Percentiles rank a stretch among this genome's conserved stretches.
Conservation (phyloP, 2,888 invertebrate species). For the Acleris sparsana region DNA sequence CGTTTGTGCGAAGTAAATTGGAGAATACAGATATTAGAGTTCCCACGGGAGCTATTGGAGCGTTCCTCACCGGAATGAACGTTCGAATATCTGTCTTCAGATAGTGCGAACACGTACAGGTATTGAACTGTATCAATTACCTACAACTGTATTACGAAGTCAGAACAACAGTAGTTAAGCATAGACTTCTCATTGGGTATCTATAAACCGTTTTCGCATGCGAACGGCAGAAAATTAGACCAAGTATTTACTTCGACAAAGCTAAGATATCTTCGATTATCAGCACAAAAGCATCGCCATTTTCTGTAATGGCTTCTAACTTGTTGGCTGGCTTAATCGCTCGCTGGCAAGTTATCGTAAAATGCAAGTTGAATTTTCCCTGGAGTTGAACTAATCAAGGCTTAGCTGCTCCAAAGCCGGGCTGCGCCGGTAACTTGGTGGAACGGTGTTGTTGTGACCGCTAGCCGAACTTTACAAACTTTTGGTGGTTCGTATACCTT, state of each 20-base stretch:
- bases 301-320: slow-evolving; percentile 27
- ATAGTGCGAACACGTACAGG: slow-evolving; percentile 1
- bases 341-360: slow-evolving; percentile 23
- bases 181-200: background rate
- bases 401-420: slow-evolving; percentile 27
- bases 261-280: slow-evolving; percentile 18
- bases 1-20: slow-evolving; percentile 20
- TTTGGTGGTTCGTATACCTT: slow-evolving; percentile 18
- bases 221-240: slow-evolving; percentile 6
- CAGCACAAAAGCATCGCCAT: slow-evolving; percentile 12
- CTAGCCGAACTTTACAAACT: slow-evolving; percentile 13
- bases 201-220: slow-evolving; percentile 1
- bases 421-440: slow-evolving; percentile 23
- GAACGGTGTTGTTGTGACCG: slow-evolving; percentile 31
- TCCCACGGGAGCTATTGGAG: slow-evolving; percentile 10
- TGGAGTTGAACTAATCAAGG: slow-evolving; percentile 33
- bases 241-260: background rate
- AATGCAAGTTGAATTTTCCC: slow-evolving; percentile 32
- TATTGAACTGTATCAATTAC: slow-evolving; percentile 24
- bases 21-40: slow-evolving; percentile 23
- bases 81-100: slow-evolving; percentile 1
- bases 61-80: slow-evolving; percentile 4
- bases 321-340: slow-evolving; percentile 33
- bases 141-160: background rate
- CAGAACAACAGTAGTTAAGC: slow-evolving; percentile 1